phyloP scores from a whole-genome alignment of 2,113 vertebrate species.

The Sciurus niger region DNA sequence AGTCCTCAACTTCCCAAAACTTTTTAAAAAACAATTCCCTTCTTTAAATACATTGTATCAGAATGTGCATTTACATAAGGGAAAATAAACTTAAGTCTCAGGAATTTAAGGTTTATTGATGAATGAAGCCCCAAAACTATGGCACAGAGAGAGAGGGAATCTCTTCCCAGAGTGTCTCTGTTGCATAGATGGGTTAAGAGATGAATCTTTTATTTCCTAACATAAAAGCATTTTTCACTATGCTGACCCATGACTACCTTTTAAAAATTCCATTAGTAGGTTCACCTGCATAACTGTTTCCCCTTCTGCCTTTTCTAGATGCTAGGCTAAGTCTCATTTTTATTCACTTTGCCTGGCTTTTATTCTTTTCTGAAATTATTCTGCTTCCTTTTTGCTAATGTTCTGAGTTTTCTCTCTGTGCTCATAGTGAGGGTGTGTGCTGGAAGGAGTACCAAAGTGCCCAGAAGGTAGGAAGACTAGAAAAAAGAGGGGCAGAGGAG shows the following conservation, averaged over 20 bases:
- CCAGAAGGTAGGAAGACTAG: not conserved
- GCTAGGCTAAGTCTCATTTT: conserved; percentile 16
- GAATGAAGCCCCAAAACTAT: not conserved
- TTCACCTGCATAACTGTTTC: not conserved
- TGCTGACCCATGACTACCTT: not conserved
- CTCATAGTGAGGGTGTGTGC: not conserved
- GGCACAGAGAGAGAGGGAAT: not conserved
- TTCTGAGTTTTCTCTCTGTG: not conserved
- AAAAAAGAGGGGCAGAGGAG: not conserved
- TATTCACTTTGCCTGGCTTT: not conserved
- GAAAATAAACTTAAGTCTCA: conserved; percentile 4
- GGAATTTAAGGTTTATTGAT: not conserved
- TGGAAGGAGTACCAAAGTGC: not conserved
- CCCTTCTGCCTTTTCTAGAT: not conserved
- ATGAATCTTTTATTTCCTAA: not conserved
- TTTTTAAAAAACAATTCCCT: not conserved
- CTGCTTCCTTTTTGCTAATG: not conserved
- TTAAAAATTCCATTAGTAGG: not conserved
- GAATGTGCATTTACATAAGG: conserved; percentile 17
- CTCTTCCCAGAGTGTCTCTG: not conserved
- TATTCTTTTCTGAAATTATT: not conserved
- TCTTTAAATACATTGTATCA: conserved; percentile 32
- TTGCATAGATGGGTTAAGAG: not conserved
- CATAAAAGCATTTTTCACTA: not conserved
- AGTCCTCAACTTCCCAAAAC: not conserved